Conservation (phyloP, 2,888 invertebrate species). For the Yponomeuta cagnagella region DNA sequence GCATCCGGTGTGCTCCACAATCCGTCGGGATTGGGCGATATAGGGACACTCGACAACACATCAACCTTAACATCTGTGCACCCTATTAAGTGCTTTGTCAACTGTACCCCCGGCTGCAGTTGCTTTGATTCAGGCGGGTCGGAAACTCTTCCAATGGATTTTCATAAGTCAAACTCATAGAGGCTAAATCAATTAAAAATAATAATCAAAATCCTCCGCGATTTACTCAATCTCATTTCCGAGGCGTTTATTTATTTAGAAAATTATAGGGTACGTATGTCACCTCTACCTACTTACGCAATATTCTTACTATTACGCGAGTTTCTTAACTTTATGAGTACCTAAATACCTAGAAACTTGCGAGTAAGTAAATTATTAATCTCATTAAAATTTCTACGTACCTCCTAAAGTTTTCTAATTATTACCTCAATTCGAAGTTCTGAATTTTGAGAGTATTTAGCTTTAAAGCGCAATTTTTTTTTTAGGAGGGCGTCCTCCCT, state of each 20-base stretch:
- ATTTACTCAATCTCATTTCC: not conserved
- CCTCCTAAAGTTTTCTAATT: constrained; percentile 7
- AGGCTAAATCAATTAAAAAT: not conserved
- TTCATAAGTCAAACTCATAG: not conserved
- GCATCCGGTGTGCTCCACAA: constrained; percentile 33
- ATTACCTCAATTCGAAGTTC: constrained; percentile 6
- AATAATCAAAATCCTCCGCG: not conserved
- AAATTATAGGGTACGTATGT: not conserved
- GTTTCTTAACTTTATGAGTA: not conserved
- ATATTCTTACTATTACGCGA: not conserved
- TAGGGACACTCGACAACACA: not conserved
- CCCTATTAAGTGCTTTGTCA: not conserved
- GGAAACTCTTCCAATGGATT: not conserved
- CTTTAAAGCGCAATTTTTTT: no score
- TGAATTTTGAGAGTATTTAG: not conserved
- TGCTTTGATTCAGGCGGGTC: not conserved
- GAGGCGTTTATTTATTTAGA: not conserved
- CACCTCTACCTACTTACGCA: not conserved
- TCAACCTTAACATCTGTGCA: not conserved
- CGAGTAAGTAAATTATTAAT: constrained; percentile 5
- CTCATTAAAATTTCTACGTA: constrained; percentile 11
- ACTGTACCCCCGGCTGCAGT: no score
- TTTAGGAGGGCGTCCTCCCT: no score
- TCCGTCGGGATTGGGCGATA: constrained; percentile 19
- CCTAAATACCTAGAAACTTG: not conserved